Evolutionary conservation across 2,888 invertebrate genomes (phyloP).

Genomic region (Geotrupes spiniger): DNA sequence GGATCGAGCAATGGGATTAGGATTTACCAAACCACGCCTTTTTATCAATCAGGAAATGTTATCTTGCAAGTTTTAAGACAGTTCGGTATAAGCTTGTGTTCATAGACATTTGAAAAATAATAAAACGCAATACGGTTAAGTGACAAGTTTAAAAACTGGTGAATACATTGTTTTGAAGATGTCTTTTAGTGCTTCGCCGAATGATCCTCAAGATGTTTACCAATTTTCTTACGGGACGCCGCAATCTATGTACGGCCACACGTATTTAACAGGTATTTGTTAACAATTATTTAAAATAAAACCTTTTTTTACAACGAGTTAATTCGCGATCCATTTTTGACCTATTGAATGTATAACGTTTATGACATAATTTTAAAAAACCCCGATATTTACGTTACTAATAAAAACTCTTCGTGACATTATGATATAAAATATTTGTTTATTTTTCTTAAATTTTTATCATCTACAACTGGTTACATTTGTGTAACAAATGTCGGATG

Average conservation of each 20-base stretch:
- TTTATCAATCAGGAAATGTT: neutral
- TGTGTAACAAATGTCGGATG: constrained; percentile 20
- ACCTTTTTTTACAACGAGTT: too few species aligned
- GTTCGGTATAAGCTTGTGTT: neutral
- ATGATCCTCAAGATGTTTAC: constrained; percentile 41
- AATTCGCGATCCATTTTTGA: too few species aligned
- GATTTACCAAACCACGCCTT: neutral
- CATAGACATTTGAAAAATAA: neutral
- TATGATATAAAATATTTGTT: constrained; percentile 19
- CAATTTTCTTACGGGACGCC: constrained; percentile 41
- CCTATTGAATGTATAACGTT: too few species aligned
- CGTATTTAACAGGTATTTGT: constrained; percentile 38
- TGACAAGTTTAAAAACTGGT: too few species aligned
- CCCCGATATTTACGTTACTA: neutral
- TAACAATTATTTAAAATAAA: too few species aligned
- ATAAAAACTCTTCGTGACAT: constrained; percentile 14
- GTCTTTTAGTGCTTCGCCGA: constrained; percentile 42
- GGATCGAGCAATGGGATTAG: constrained; percentile 23
- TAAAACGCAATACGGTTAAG: too few species aligned
- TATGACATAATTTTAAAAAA: neutral
- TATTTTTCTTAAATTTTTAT: constrained; percentile 17
- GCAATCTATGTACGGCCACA: constrained; percentile 36
- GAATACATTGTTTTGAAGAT: constrained; percentile 26
- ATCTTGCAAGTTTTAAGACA: neutral
- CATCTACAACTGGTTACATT: constrained; percentile 12